Evolutionary conservation across 2,113 vertebrate species (phyloP), one percentile per base, ranked within the genome.

Genomic region (Stigmatopora argus): DNA sequence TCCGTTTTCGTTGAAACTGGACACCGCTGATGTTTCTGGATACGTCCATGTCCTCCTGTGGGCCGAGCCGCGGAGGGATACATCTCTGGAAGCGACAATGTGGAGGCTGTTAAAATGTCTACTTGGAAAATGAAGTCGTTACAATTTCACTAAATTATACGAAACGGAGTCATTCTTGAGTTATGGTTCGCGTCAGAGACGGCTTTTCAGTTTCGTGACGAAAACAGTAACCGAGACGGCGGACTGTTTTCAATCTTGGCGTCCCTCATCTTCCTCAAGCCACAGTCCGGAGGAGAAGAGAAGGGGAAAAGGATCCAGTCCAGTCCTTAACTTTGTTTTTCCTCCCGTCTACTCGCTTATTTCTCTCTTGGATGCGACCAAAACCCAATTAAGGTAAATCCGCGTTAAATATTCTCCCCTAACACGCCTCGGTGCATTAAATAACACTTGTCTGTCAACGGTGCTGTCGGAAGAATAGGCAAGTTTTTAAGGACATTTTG

Each of bases 81-180:
- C 72, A 34, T 18, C 19, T 63, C 55, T 79, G 84, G 84, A 83
- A 81, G 80, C 89, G 88, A 92, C 91, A 91, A 91, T 92, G 90
- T 92, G 90, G 88, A 92, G 88, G 91, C 75, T 90, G 90, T 82
- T 88, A 91, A 91, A 87, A 92, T 91, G 91, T 92, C 91, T 89
- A 88, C 91, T 88, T 82, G 78, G 87, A 87, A 83, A 89, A 90
- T 89, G 88, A 92, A 85, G 90, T 85, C 81, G 78, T 88, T 78
- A 83, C 77, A 83, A 71, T 87, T 86, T 84, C 79, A 85, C 69
- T 73, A 69, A 78, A 41, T 47, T 52, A 81, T 83, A 83, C 66
- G 76, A 81, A 77, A 73, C 60, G 18, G 73, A 72, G 21, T 57
- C 45, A 71, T 38, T 17, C 11, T 21, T 76, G 77, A 85, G 83